Percentiles rank a stretch among this genome's conserved stretches.
Conservation (phyloP, 2,888 invertebrate species). For the Melanophora roralis region DNA sequence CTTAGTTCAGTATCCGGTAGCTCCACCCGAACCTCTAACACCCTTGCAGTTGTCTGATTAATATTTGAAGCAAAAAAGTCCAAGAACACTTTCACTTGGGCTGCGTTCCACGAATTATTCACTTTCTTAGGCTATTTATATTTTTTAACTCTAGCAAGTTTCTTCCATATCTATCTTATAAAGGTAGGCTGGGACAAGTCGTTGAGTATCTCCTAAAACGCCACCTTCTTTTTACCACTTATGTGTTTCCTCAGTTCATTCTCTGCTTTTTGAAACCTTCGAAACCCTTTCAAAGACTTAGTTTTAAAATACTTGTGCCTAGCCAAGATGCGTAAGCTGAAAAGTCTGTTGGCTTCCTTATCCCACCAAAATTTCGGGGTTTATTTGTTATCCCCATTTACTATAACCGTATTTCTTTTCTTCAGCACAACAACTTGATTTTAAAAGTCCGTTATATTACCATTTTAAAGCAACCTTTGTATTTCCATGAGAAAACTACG, state of each 20-base stretch:
- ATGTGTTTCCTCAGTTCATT: background rate
- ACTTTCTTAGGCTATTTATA: background rate
- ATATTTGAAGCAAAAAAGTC: background rate
- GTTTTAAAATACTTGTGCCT: background rate
- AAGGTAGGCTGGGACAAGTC: background rate
- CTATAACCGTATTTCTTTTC: background rate
- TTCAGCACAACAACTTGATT: background rate
- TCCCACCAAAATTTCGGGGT: slow-evolving; percentile 27
- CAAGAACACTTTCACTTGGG: background rate
- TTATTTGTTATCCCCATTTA: background rate
- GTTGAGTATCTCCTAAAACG: too few species aligned
- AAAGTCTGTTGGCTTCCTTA: background rate
- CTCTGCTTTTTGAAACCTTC: background rate
- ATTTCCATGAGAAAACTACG: too few species aligned
- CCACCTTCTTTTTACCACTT: background rate
- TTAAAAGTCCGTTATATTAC: background rate
- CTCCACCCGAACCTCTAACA: too few species aligned
- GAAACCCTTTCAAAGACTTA: background rate
- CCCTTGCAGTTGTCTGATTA: too few species aligned
- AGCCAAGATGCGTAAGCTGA: background rate
- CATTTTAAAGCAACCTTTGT: background rate
- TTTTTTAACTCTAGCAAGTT: slow-evolving; percentile 5
- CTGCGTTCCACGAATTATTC: slow-evolving; percentile 10
- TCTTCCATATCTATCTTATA: slow-evolving; percentile 1
- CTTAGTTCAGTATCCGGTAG: background rate